A percentile compares a stretch with the other conserved stretches of the same genome.
phyloP scores from a whole-genome alignment of 2,797 vertebrate species.

The Acipenser transmontanus region DNA sequence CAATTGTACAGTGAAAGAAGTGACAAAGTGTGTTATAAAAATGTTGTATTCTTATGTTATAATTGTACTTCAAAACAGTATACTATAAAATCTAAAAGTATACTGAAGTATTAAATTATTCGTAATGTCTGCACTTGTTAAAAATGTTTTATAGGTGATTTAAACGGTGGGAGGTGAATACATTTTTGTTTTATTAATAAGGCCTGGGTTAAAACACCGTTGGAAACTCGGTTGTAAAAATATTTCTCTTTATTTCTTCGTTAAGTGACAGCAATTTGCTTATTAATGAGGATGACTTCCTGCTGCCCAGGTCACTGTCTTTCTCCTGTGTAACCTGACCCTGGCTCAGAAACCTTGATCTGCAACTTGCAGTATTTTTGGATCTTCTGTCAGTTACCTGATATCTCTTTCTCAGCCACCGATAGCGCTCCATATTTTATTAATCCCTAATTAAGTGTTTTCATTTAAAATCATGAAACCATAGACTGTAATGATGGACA shows the following conservation, averaged over 20 bases:
- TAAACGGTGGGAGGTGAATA: no score
- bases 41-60: no score
- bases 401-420: slow-evolving; percentile 53
- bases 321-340: slow-evolving; percentile 28
- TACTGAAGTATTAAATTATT: no score
- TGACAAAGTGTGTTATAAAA: no score
- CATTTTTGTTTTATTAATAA: no score
- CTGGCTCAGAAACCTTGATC: slow-evolving; percentile 44
- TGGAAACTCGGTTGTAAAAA: no score
- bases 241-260: slow-evolving; percentile 14
- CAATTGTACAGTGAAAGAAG: no score
- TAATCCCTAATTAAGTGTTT: slow-evolving; percentile 70
- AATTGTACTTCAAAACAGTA: no score
- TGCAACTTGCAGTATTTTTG: slow-evolving; percentile 37
- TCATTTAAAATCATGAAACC: slow-evolving; percentile 62
- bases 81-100: no score
- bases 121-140: no score
- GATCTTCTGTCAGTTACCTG: slow-evolving; percentile 50
- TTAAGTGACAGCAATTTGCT: slow-evolving; percentile 19
- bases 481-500: slow-evolving; percentile 54
- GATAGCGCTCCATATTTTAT: slow-evolving; percentile 69
- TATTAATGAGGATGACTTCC: slow-evolving; percentile 27
- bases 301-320: slow-evolving; percentile 20
- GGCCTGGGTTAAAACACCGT: no score
- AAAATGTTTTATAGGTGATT: no score